Base-by-base conservation (phyloP, 2,888 invertebrate genomes). In the Caenorhabditis japonica region DNA sequence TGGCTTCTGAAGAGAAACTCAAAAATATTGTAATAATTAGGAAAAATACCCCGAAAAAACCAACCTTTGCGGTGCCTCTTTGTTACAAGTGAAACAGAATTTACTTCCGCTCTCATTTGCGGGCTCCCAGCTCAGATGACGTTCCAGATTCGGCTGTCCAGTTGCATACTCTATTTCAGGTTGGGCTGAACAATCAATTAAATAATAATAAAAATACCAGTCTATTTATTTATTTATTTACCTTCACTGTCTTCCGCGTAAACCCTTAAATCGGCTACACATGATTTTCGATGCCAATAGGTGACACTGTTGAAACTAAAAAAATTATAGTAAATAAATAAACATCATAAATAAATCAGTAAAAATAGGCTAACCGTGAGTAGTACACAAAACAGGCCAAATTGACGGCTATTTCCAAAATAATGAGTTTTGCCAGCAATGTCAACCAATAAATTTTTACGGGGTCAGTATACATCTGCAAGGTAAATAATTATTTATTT, bases 71-170 rank as follows among this genome's bases (percentile, higher is more conserved):
- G 79, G 87, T 17, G 83, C 82, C 46, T 77, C 73, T 49, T 76
- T 68, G 56, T 82, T 79, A 70, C 86, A 86, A 1, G 71, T 75
- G 27, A 71, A 68, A 61, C 85, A 85, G 66, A 77, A 85, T 58
- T 79, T 77, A 25, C 75, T 75, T 21, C 64, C 64, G 46, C 74
- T 59, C 38, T 77, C 71, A 33, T 77, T 53, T 2, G 58, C 51
- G 3, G 73, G 69, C 47, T 44, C 68, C 47, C 56, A 68, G 41
- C 46, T 70, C n/a, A 71, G 52, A 51, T 72, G 69, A 2, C 56
- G 33, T 39, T 73, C 66, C 1, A 72, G 62, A 19, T 27, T 56
- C 15, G 73, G 68, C 33, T 68, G 73, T 10, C 61, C 73, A 44
- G 68, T 58, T 2, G 44, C 41, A 43, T 62, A 68, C 44, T 74